Percentiles rank a stretch among this genome's conserved stretches.
These are phyloP conservation scores for Caerostris extrusa DNA, from an alignment of 1,140 invertebrate species.

Conservation along the genomic window DNA sequence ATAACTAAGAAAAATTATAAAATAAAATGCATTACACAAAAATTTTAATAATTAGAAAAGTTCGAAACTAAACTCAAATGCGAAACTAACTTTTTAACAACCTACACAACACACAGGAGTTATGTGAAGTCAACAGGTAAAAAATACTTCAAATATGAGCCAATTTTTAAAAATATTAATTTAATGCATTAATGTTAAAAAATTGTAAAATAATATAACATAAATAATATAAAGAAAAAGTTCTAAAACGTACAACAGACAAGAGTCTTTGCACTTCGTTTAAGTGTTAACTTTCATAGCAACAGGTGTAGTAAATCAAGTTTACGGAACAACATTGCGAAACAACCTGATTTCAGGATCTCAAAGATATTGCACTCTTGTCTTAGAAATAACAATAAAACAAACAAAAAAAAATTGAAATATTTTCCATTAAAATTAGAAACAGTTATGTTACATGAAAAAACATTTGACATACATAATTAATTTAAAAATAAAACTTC, in stretches of 20 bases:
- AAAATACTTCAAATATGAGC: neutral
- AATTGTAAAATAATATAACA: neutral
- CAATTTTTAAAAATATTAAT: neutral
- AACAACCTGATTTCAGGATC: slow-evolving; percentile 18
- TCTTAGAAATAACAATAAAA: neutral
- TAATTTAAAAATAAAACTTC: neutral
- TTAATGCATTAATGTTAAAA: neutral
- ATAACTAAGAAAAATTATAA: too few species aligned
- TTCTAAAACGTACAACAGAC: neutral
- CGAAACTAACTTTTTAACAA: too few species aligned
- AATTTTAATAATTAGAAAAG: too few species aligned
- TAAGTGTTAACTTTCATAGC: neutral
- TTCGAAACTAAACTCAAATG: too few species aligned
- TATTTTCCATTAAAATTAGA: neutral
- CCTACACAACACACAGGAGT: neutral
- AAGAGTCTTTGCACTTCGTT: neutral
- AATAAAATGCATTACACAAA: too few species aligned
- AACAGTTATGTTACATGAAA: neutral
- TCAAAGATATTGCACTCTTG: neutral
- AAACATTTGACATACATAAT: neutral
- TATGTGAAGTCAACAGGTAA: neutral
- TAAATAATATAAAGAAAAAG: neutral
- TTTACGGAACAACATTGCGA: slow-evolving; percentile 30
- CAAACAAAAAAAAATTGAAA: neutral
- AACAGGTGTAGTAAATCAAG: slow-evolving; percentile 56